Evolutionary conservation across 2,888 invertebrate genomes (phyloP), one percentile per base, ranked within the genome.

Genomic region (Ceriagrion tenellum): DNA sequence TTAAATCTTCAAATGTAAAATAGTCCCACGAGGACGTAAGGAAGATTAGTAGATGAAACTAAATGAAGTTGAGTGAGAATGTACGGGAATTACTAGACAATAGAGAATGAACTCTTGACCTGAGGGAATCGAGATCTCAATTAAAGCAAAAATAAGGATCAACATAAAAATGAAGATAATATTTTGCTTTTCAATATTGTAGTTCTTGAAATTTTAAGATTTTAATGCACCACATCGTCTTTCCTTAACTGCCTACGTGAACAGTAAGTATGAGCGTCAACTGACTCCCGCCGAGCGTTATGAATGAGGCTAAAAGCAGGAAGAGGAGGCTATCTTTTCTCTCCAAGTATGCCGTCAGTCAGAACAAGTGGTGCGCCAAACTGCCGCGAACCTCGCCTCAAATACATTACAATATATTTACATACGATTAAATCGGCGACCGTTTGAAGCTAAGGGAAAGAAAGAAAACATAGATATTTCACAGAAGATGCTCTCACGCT

Each of bases 361-460:
- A 35, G 81, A 81, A 81, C 81, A 81, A 81, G 81, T 18, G 30
- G 81, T 81, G 81, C 81, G 81, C 81, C 81, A 81, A 81, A 81
- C 81, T 81, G 81, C 81, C 81, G 35, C 81, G 35, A 81, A 81
- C 81, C 81, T 81, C 81, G 35, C 81, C 81, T 81, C 81, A 81
- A 81, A 81, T 81, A 81, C 81, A 81, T 81, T 81, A 81, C 81
- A 81, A 81, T 81, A 81, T 35, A 81, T 81, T 81, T 35, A 35
- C 81, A 81, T 81, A 81, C 81, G 30, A 81, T 81, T 81, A 81
- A 81, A 81, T 81, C 81, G 81, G 81, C 81, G 81, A 35, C 81
- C 81, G 81, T 81, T 81, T 81, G 81, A 81, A 81, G 81, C 35
- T 26, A 81, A 81, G 13, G 12, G 10, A 35, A 16, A 81, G 81